Conservation (phyloP, 2,113 vertebrate species). For the Rousettus leschenaultii region DNA sequence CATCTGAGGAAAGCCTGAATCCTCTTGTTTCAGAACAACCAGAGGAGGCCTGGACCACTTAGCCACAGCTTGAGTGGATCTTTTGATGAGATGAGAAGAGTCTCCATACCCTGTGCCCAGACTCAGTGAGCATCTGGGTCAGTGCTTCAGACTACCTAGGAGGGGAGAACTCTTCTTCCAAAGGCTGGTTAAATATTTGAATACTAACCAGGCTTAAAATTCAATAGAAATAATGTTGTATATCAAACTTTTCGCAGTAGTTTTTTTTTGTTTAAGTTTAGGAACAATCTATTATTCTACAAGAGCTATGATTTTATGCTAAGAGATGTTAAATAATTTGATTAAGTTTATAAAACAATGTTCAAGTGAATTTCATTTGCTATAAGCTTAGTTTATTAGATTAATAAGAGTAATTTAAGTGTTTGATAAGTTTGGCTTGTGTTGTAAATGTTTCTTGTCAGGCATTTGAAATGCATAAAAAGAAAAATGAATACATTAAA, state of each 20-base stretch:
- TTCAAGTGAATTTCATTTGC: background rate
- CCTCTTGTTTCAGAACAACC: background rate
- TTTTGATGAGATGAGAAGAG: background rate
- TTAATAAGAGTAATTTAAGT: background rate
- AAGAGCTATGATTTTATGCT: background rate
- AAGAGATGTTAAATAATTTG: background rate
- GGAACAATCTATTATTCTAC: background rate
- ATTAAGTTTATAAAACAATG: background rate
- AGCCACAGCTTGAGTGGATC: rapidly evolving
- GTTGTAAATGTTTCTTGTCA: constrained; percentile 2
- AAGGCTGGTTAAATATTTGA: background rate
- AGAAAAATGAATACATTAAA: constrained; percentile 18
- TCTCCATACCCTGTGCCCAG: background rate
- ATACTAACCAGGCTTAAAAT: background rate
- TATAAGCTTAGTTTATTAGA: background rate
- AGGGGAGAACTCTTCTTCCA: background rate
- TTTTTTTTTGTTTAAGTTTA: background rate
- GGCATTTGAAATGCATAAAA: background rate
- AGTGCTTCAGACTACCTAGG: background rate
- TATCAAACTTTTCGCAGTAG: background rate
- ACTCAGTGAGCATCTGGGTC: background rate
- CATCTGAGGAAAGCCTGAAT: background rate
- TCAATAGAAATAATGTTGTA: background rate
- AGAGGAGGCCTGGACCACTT: background rate
- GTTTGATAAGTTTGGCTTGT: background rate